Percentiles rank a stretch among this genome's conserved stretches.
phyloP scores from a whole-genome alignment of 2,888 invertebrate genomes.

The Sinohyriopsis cumingii region DNA sequence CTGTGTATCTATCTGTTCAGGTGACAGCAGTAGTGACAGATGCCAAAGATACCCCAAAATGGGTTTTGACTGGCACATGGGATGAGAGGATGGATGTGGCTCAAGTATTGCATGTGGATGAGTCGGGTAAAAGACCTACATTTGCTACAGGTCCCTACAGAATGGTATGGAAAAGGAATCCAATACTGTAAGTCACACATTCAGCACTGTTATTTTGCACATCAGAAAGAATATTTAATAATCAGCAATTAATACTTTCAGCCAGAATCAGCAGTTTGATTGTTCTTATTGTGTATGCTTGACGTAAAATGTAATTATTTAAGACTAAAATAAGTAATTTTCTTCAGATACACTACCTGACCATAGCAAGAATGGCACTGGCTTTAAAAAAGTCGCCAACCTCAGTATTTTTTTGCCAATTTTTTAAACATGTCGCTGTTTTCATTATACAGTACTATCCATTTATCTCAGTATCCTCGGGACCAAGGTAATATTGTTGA shows the following conservation, averaged over 20 bases:
- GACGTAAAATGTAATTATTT: too few species aligned
- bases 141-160: conserved; percentile 92
- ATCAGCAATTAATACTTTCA: neutral
- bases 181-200: conserved; percentile 78
- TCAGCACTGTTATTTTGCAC: neutral
- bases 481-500: too few species aligned
- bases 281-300: too few species aligned
- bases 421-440: too few species aligned
- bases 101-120: conserved; percentile 79
- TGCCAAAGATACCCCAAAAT: conserved; percentile 76
- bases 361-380: too few species aligned
- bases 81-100: conserved; percentile 96
- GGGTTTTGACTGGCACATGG: conserved; percentile 90
- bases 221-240: neutral
- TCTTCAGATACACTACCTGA: too few species aligned
- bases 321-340: too few species aligned
- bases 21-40: conserved; percentile 81
- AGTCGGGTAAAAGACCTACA: conserved; percentile 79
- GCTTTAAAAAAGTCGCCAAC: too few species aligned
- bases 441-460: too few species aligned
- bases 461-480: too few species aligned
- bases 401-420: too few species aligned
- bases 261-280: too few species aligned
- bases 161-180: conserved; percentile 88
- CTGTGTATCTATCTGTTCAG: conserved; percentile 69